Base-by-base conservation (phyloP, 2,888 invertebrate species). In the Deilephila porcellus region DNA sequence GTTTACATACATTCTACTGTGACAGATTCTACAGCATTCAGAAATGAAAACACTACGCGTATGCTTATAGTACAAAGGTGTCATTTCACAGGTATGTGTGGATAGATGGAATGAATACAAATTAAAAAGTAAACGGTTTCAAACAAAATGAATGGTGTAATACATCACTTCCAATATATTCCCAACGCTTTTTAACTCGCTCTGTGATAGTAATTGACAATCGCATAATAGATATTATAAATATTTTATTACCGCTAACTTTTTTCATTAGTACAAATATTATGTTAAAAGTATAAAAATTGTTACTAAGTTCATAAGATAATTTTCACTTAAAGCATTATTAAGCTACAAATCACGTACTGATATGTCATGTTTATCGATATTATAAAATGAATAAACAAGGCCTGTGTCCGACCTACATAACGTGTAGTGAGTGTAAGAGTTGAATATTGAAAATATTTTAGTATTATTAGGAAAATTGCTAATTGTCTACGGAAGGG, bases 221-320 rank as follows among this genome's bases (percentile, higher is more conserved):
- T 89, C 85, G 85, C 89, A 87, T 87, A 86, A 79, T 53, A 70
- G 67, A 37, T 74, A 74, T 72, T 87, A 86, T 81, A 84, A 84
- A 88, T 86, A 87, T 88, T 79, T 85, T 83, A 84, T 85, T 88
- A 89, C 85, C 84, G 84, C 88, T 91, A 91, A 87, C 81, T 77
- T 86, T 83, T 56, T 81, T 83, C 77, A 80, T 85, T 87, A 88
- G 85, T 90, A 91, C 85, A 90, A 89, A 90, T 88, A 89, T 87
- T 86, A 87, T 88, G 88, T 89, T 88, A 86, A 88, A 89, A 90
- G 87, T 91, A 91, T 89, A 89, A 89, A 84, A 90, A 87, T 84
- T 89, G 83, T 90, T 92, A 87, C 87, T 91, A 90, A 88, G 88
- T 92, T 94, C 93, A 93, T 94, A 94, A 94, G 93, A 93, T 87